Base-by-base conservation (phyloP, 2,888 invertebrate species). In the Acleris holmiana region DNA sequence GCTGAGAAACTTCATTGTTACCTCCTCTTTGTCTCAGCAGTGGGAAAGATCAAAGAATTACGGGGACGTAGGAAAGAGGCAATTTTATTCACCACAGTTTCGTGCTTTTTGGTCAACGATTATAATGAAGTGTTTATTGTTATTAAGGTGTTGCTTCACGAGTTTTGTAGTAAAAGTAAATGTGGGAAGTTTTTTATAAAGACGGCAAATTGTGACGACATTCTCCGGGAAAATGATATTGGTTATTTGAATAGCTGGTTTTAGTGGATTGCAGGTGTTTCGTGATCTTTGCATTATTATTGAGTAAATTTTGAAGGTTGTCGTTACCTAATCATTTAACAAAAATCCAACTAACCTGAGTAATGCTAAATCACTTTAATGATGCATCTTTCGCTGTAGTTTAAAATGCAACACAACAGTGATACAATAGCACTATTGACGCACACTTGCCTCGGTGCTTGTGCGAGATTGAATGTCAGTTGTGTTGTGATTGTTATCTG, bases 1-100 rank as follows among this genome's bases (percentile, higher is more conserved):
- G 73, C 70, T 73, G 78, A 56, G 75, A 35, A 78, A 73, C 61
- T 23, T 55, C 55, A 58, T 68, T 68, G 67, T 68, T 61, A 58
- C 64, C 50, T 41, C 51, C 23, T 57, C 61, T 66, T 69, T 68
- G 64, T 64, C 67, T 69, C 48, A 8, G 25, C 51, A 68, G 68
- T 66, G 51, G 63, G 64, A 67, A 59, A 59, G 55, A 66, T 67
- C 69, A 68, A 69, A 76, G 77, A 76, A 64, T 67, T 41, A 60
- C 62, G 13, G 59, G 58, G 55, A 55, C 56, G 58, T 50, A 62
- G 55, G 61, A 68, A 54, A 60, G 70, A 66, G 68, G 69, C 68
- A 64, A 66, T 69, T 67, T 72, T 67, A 68, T 51, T 64, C 59
- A 44, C 62, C 61, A 61, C 65, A 61, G 62, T 53, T 51, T 50